Evolutionary conservation across 1,140 invertebrate species (phyloP).

Genomic region (Atopsyche davidsoni): DNA sequence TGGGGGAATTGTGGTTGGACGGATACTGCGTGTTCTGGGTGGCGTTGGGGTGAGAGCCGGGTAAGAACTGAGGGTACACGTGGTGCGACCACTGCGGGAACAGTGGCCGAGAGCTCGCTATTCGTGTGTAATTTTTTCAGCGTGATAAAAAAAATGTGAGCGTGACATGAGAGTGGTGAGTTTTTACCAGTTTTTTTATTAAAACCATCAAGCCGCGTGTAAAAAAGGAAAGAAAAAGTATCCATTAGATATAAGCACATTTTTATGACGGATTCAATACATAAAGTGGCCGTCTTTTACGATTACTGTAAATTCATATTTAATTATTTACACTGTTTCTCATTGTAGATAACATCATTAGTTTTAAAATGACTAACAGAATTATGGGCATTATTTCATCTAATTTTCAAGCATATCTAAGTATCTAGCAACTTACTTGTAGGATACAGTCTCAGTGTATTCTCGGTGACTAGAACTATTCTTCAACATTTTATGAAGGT

Average conservation of each 20-base stretch:
- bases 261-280: no score
- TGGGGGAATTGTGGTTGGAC: constrained; percentile 40
- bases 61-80: constrained; percentile 86
- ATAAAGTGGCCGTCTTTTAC: no score
- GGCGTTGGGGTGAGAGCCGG: constrained; percentile 73
- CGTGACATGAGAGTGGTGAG: constrained; percentile 14
- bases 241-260: constrained; percentile 27
- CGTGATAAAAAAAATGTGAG: neutral
- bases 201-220: constrained; percentile 28
- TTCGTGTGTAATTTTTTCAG: constrained; percentile 5
- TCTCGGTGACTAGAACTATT: no score
- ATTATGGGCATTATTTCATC: no score
- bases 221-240: constrained; percentile 29
- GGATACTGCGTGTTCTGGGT: constrained; percentile 46
- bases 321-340: no score
- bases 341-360: no score
- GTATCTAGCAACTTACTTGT: no score
- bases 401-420: no score
- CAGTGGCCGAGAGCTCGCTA: constrained; percentile 58
- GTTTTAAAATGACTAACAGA: no score
- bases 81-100: constrained; percentile 90
- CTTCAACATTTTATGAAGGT: no score
- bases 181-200: constrained; percentile 25
- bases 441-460: no score
- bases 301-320: no score